These are phyloP conservation scores for Crenichthys baileyi DNA, from an alignment of 2,797 vertebrate genomes.

Conservation along the genomic window DNA sequence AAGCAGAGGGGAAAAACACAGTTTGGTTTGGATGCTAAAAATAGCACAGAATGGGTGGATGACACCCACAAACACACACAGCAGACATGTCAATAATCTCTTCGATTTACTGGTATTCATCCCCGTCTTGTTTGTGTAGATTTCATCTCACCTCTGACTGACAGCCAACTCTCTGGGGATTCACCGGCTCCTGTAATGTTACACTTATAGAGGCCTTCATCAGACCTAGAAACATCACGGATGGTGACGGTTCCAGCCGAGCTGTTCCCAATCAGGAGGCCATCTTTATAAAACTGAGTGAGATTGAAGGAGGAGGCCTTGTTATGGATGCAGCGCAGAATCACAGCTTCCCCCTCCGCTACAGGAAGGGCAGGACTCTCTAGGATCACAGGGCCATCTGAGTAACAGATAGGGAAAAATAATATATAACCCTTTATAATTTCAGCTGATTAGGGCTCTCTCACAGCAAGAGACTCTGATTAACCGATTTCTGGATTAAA, in stretches of 20 bases:
- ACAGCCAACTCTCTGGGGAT: slow-evolving; percentile 30
- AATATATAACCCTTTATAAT: not conserved
- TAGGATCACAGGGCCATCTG: slow-evolving; percentile 41
- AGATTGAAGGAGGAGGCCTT: not conserved
- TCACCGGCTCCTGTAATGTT: not conserved
- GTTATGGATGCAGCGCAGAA: slow-evolving; percentile 8
- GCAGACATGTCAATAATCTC: not conserved
- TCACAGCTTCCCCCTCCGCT: slow-evolving; percentile 6
- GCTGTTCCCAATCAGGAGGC: slow-evolving; percentile 10
- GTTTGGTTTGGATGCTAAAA: slow-evolving; percentile 9
- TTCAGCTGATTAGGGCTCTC: not conserved
- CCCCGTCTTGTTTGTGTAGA: not conserved
- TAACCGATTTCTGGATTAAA: not conserved
- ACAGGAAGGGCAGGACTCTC: slow-evolving; percentile 22
- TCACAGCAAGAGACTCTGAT: not conserved
- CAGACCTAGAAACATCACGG: slow-evolving; percentile 7
- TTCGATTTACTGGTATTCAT: not conserved
- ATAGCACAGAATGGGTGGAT: not conserved
- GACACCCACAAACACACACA: not conserved
- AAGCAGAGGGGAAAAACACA: not conserved
- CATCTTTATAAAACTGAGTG: slow-evolving; percentile 38
- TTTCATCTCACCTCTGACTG: slow-evolving; percentile 31
- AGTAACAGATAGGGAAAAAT: not conserved
- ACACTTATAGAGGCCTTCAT: slow-evolving; percentile 41
- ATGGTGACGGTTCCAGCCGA: slow-evolving; percentile 9